Base-by-base conservation (phyloP, 2,797 vertebrate genomes). In the Hafferia zeledoni region DNA sequence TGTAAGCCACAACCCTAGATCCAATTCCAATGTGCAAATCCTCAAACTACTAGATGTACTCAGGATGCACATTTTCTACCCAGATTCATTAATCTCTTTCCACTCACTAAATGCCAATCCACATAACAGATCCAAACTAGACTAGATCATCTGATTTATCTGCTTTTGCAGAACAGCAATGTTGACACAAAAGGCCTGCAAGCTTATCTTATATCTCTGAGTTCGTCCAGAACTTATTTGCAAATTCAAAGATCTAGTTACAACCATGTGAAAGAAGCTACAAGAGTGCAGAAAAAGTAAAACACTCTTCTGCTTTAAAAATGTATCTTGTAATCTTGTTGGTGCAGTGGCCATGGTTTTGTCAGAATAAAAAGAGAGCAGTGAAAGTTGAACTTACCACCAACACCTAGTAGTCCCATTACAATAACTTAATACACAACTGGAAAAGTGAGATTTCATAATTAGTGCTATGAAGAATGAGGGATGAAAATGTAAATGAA, bases 281-380 rank as follows among this genome's bases (percentile, higher is more conserved):
- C 30, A 64, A 60, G 16, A 72, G 43, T 43, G 44, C 24, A 72
- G 37, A 49, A 71, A 65, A 83, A 20, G 3, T 35, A 7, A 53
- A 57, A 49, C n/a, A 5, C 8, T 37, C 4, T 25, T 19, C 27
- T 44, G 24, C 7, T 76, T 41, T 61, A 19, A 50, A 52, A 72
- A 76, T 47, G 10, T 2, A 22, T n/a, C 3, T 25, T n/a, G 23
- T 61, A 25, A 24, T 64, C 22, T 47, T 64, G 15, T 22, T 44
- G 23, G 11, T 44, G 12, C 13, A 59, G 9, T 30, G 8, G 25
- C 33, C 28, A 46, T 2, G 4, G 30, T 31, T 72, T 56, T 70
- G 15, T n/a, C 33, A 47, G 46, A 72, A 84, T 20, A 41, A 71
- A 75, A 61, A 28, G 11, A 46, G 0, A n/a, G 28, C 0, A 0